Percentiles rank a stretch among this genome's conserved stretches.
phyloP scores from a whole-genome alignment of 2,888 invertebrate species.

The Drosophila colorata region DNA sequence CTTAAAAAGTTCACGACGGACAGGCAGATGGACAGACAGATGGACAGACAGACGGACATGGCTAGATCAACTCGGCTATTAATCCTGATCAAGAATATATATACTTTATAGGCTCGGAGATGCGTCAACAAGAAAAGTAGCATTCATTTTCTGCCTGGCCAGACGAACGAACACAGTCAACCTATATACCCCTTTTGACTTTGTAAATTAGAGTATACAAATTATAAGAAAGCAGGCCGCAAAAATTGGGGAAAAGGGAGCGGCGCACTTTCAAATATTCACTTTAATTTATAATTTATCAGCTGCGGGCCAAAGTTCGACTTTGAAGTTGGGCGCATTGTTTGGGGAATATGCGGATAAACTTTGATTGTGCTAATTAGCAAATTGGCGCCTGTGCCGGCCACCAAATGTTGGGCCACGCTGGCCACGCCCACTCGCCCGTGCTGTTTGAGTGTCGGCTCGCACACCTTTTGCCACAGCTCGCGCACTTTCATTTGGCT shows the following conservation, averaged over 20 bases:
- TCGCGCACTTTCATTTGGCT: slow-evolving; percentile 3
- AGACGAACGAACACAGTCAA: neutral
- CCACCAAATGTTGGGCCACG: slow-evolving; percentile 16
- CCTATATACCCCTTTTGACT: neutral
- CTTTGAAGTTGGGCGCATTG: slow-evolving; percentile 60
- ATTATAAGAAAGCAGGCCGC: slow-evolving; percentile 13
- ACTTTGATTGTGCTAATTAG: slow-evolving; percentile 77
- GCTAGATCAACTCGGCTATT: too few relatives aligned
- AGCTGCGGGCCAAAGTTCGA: slow-evolving; percentile 27
- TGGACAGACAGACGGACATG: too few relatives aligned
- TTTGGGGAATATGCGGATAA: slow-evolving; percentile 40
- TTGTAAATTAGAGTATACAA: slow-evolving; percentile 20
- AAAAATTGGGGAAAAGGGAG: slow-evolving; percentile 12
- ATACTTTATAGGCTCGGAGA: too few relatives aligned
- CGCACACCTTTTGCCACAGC: neutral
- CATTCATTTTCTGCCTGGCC: too few relatives aligned
- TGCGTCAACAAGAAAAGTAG: too few relatives aligned
- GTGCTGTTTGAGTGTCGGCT: slow-evolving; percentile 5
- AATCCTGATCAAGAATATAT: too few relatives aligned
- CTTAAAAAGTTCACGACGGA: too few relatives aligned
- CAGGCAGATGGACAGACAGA: too few relatives aligned
- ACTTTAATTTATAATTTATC: slow-evolving; percentile 79
- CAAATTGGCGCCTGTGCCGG: slow-evolving; percentile 48
- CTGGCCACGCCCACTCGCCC: neutral
- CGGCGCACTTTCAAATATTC: slow-evolving; percentile 59